phyloP scores from a whole-genome alignment of 2,888 invertebrate genomes.

The Caenorhabditis drosophilae region DNA sequence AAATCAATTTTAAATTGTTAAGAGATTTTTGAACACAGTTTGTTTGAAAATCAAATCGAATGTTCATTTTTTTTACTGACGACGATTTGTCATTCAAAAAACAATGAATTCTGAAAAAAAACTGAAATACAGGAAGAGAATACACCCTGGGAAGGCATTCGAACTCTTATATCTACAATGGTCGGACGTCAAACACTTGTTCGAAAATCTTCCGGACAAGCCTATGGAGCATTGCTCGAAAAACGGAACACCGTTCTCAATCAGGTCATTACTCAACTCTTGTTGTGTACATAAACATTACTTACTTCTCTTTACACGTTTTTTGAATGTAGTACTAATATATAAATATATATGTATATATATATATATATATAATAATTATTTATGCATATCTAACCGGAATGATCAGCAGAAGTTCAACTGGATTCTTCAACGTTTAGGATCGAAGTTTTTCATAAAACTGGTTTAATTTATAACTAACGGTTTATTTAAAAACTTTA shows the following conservation, averaged over 20 bases:
- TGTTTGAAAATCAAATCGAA: too few species aligned
- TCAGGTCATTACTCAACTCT: slow-evolving; percentile 48
- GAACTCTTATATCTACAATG: slow-evolving; percentile 65
- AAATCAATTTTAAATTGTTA: too few species aligned
- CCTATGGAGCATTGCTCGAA: slow-evolving; percentile 59
- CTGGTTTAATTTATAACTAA: slow-evolving; percentile 28
- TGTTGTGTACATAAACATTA: neutral
- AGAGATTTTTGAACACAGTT: too few species aligned
- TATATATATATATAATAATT: too few species aligned
- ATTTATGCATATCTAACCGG: too few species aligned
- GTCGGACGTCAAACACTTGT: slow-evolving; percentile 62
- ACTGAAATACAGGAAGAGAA: slow-evolving; percentile 57
- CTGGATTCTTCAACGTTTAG: neutral
- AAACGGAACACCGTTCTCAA: slow-evolving; percentile 58
- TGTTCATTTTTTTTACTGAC: too few species aligned
- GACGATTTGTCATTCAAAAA: too few species aligned
- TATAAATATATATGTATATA: too few species aligned
- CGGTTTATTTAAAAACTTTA: too few species aligned
- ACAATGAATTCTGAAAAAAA: too few species aligned
- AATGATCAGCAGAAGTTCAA: slow-evolving; percentile 6
- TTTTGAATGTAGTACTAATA: slow-evolving; percentile 38
- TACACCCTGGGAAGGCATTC: slow-evolving; percentile 66
- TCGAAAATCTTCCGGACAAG: slow-evolving; percentile 64
- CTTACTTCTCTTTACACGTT: slow-evolving; percentile 12
- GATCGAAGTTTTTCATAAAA: too few species aligned